Base-by-base conservation (phyloP, 2,888 invertebrate genomes). In the Sphaeridia pumilis region DNA sequence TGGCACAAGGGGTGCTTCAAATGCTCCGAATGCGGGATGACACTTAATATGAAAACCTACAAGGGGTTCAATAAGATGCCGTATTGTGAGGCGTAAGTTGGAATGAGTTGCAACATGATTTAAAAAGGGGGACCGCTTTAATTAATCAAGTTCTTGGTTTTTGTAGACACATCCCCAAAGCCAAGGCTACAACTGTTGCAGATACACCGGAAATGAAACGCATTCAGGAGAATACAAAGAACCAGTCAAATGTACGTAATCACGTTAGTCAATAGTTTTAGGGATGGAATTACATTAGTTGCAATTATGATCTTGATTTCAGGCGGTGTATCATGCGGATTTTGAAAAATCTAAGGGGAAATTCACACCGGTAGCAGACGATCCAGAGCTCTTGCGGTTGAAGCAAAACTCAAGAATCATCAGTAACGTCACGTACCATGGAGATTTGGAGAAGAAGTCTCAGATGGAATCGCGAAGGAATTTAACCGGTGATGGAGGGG, bases 1-100 rank as follows among this genome's bases (percentile, higher is more conserved):
- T 97, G 97, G 97, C 97, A 97, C 81, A 97, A 95, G 74, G 83
- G 84, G 67, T 98, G 97, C 73, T 98, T 98, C 82, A 94, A 88
- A 78, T 97, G 97, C 74, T 86, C 90, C 72, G 87, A 86, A 69
- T 98, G 97, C 75, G 86, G 86, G 54, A 97, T 97, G 95, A 84
- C 89, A 50, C 79, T 98, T 66, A 97, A 92, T 75, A 95, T 98
- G 95, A 83, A 93, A 71, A 97, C 90, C 66, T 97, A 89, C 80
- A 97, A 98, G 77, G 97, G 97, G 65, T 97, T 87, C 76, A 88
- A 94, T 70, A 97, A 97, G 75, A 80, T 87, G 71, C 98, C 98
- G 36, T 98, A 95, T 72, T 98, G 98, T 73, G 93, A 93, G 77
- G 85, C 95, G 94, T 97, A 76, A 90, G 94, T 88, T 14, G 17